These are phyloP conservation scores for Cygnus atratus DNA, from an alignment of 2,113 vertebrate genomes.

Conservation along the genomic window DNA sequence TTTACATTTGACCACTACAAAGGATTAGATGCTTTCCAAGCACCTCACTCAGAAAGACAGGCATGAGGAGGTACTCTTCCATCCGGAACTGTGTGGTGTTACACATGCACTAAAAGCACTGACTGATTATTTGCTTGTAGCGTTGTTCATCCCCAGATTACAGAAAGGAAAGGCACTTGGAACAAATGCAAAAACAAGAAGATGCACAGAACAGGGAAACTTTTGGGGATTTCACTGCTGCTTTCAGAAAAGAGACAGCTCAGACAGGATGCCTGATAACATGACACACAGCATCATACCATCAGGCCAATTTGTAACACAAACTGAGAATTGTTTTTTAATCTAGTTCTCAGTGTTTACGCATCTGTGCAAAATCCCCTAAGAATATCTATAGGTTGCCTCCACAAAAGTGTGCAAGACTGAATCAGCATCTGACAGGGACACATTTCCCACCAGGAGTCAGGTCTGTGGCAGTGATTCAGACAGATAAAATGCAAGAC, in stretches of 20 bases:
- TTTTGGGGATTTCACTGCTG: not conserved
- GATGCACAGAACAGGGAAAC: not conserved
- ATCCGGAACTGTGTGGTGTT: not conserved
- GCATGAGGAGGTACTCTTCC: not conserved
- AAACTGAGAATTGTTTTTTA: rapidly evolving
- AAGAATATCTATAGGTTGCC: not conserved
- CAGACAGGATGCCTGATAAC: rapidly evolving
- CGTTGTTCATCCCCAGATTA: not conserved
- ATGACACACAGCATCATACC: not conserved
- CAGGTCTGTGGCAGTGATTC: not conserved
- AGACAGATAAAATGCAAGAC: not conserved
- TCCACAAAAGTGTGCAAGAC: rapidly evolving
- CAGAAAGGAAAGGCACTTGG: not conserved
- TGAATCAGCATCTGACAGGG: not conserved
- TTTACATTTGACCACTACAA: not conserved
- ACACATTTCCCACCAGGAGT: not conserved
- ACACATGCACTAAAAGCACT: not conserved
- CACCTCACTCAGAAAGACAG: not conserved
- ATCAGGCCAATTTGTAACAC: not conserved
- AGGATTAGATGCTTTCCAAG: rapidly evolving
- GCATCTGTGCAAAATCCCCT: not conserved
- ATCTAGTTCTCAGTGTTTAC: not conserved
- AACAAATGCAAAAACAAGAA: not conserved
- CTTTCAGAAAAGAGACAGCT: not conserved
- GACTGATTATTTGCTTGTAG: not conserved